Base-by-base conservation (phyloP, 2,797 vertebrate species). In the Tragopan temminckii region DNA sequence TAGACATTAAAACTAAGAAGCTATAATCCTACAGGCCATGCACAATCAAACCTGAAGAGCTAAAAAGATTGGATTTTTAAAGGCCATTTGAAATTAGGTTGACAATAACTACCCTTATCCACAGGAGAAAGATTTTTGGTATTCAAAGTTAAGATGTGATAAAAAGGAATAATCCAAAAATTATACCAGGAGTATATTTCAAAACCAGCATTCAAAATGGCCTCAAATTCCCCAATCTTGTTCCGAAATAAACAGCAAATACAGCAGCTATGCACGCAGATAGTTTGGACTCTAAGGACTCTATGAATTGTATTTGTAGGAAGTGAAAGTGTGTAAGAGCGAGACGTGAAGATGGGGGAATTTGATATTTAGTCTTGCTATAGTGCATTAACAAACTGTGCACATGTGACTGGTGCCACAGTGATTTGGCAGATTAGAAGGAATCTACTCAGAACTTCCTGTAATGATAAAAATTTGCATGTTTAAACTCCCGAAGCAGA, bases 131-230 rank as follows among this genome's bases (percentile, higher is more conserved):
- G 18, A 63, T 85, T 67, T 91, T 72, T 83, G 64, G 64, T 94
- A 79, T 76, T 91, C 69, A 48, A 90, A 88, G 64, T 91, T 95
- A 94, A 95, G 87, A 85, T 9, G 35, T 78, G 80, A 75, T 88
- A 90, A 95, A 97, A 96, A 80, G 38, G 45, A 93, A 96, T 89
- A 89, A 80, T 90, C 18, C 5, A 89, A 93, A 96, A 96, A 89
- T 88, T 91, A 80, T 93, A 76, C 5, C 2, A 45, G 52, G 53
- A 58, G 24, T 84, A 27, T 84, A 80, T 76, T 91, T 81, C 79
- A 82, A 94, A 93, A 43, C 15, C 35, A 82, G 43, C 59, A 64
- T 75, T 90, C 94, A 40, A 55, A 91, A 86, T 36, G 11, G 48
- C 38, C 27, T 64, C 61, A 86, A 91, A 80, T 45, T 58, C 68